Evolutionary conservation across 2,797 vertebrate species (phyloP).

Genomic region (Brachyrhaphis roseni): DNA sequence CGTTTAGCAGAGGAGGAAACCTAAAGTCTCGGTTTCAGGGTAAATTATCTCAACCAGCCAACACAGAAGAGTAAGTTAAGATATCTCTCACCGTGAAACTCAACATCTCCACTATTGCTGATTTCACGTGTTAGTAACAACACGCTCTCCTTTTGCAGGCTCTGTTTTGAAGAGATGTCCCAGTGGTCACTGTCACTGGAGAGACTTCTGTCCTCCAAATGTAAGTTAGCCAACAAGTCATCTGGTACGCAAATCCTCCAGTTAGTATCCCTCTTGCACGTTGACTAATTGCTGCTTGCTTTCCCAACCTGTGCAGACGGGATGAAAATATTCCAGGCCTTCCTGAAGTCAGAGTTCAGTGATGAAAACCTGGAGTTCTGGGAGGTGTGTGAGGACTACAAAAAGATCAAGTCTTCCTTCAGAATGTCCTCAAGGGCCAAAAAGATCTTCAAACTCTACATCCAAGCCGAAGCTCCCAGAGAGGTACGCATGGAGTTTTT

Average conservation of each 20-base stretch:
- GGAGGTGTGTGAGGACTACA: constrained; percentile 87
- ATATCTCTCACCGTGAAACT: not conserved
- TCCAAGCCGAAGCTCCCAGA: constrained; percentile 83
- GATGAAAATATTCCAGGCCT: constrained; percentile 82
- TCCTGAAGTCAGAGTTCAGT: constrained; percentile 89
- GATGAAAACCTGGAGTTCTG: constrained; percentile 93
- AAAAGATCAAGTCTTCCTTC: constrained; percentile 81
- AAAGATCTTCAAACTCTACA: constrained; percentile 87
- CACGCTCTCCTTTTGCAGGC: constrained; percentile 63
- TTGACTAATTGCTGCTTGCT: not conserved
- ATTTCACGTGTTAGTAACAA: constrained; percentile 22
- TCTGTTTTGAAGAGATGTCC: constrained; percentile 82
- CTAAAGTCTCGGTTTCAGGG: constrained; percentile 57
- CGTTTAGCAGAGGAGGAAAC: constrained; percentile 47
- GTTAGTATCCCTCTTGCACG: not conserved
- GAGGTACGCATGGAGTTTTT: constrained; percentile 76
- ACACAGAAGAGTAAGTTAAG: constrained; percentile 57
- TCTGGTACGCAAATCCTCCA: not conserved
- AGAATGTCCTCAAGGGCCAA: constrained; percentile 81
- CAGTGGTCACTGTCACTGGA: constrained; percentile 88
- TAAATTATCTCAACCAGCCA: constrained; percentile 35
- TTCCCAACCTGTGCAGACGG: constrained; percentile 74
- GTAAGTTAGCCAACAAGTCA: constrained; percentile 69
- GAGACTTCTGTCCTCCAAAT: constrained; percentile 85
- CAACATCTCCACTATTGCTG: not conserved